Percentiles rank a stretch among this genome's conserved stretches.
Evolutionary conservation across 2,797 vertebrate species (phyloP).

Genomic region (Hirundo rustica): DNA sequence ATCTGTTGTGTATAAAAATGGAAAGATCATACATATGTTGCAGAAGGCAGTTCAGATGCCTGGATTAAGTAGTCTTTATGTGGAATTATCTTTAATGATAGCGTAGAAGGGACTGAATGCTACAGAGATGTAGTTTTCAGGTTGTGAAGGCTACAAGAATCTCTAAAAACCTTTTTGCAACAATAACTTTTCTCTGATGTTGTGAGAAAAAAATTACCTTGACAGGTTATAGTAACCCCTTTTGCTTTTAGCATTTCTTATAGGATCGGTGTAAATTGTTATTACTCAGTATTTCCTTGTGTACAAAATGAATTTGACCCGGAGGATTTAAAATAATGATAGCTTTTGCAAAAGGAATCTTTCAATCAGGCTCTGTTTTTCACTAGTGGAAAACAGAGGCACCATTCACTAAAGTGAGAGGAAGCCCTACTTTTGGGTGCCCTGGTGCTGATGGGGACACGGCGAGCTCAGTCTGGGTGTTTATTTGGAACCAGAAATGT

Average conservation of each 20-base stretch:
- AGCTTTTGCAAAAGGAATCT: slow-evolving; percentile 1
- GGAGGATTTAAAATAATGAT: slow-evolving; percentile 19
- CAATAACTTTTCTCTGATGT: background rate
- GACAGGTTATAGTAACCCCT: background rate
- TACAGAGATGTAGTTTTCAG: background rate
- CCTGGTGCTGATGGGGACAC: background rate
- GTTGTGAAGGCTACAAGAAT: background rate
- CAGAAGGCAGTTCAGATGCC: slow-evolving; percentile 40
- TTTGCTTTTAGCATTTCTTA: background rate
- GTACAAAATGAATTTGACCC: background rate
- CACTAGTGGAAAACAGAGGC: background rate
- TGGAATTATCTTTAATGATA: slow-evolving; percentile 34
- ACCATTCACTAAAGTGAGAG: background rate
- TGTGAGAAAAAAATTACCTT: background rate
- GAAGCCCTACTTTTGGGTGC: background rate
- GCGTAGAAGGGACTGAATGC: slow-evolving; percentile 2
- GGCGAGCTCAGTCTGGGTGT: background rate
- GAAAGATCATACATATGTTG: slow-evolving; percentile 53
- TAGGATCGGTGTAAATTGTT: background rate
- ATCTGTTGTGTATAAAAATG: slow-evolving; percentile 59
- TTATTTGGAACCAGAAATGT: background rate
- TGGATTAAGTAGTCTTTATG: slow-evolving; percentile 61
- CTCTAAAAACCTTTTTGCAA: slow-evolving; percentile 14
- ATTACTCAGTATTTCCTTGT: background rate
- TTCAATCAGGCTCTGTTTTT: slow-evolving; percentile 7